Conservation (phyloP, 35 echinoderm and acorn worm species). For the Heliocidaris tuberculata region DNA sequence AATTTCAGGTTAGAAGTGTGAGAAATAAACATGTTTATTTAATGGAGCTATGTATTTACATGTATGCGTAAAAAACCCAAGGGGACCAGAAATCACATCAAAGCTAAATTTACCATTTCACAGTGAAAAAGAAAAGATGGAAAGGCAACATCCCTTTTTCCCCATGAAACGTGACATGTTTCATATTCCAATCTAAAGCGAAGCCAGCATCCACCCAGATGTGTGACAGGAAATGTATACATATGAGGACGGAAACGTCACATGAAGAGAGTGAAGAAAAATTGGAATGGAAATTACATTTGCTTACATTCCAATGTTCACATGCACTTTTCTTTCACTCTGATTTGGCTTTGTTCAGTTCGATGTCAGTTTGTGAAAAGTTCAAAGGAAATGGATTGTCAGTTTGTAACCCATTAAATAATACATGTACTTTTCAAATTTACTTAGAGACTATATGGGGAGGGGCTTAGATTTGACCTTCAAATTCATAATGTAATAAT, state of each 20-base stretch:
- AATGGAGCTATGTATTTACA: too few relatives aligned
- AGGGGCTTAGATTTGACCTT: too few relatives aligned
- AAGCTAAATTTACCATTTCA: neutral
- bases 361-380: neutral
- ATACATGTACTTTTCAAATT: too few relatives aligned
- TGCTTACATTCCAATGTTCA: neutral
- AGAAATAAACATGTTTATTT: too few relatives aligned
- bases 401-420: neutral
- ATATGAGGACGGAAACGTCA: neutral
- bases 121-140: neutral
- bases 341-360: neutral
- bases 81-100: neutral
- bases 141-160: neutral
- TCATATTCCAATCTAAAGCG: neutral
- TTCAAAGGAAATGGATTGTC: neutral
- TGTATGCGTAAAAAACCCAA: too few relatives aligned
- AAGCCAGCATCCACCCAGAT: neutral
- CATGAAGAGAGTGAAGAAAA: neutral
- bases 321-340: neutral
- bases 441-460: too few relatives aligned
- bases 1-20: too few relatives aligned
- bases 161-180: neutral
- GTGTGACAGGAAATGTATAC: neutral
- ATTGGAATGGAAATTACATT: neutral
- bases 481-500: too few relatives aligned